Base-by-base conservation (phyloP, 2,113 vertebrate species). In the Burhinus bistriatus region DNA sequence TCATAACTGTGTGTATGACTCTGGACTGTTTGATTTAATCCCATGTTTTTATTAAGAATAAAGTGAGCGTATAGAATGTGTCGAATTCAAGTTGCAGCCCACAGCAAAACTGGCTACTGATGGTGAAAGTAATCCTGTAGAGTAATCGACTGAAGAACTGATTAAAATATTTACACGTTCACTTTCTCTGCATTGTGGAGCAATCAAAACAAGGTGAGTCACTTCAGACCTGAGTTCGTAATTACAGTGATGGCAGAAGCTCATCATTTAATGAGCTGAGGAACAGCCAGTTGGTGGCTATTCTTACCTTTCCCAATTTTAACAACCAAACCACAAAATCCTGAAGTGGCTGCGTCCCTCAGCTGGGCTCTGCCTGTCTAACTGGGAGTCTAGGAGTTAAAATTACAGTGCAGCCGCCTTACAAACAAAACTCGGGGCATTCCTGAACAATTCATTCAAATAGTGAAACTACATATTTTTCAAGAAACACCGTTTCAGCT, bases 171-270 rank as follows among this genome's bases (percentile, higher is more conserved):
- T 94, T 88, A 51, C n/a, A 40, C 2, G 5, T 73, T 79, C 25
- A 18, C 89, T 95, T 91, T 61, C 87, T 59, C 62, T 64, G 84
- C 40, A 1, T 26, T 38, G 38, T 20, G 12, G 22, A 87, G n/a
- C 34, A 47, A 49, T 54, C 76, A 65, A 45, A 92, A 40, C 65
- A 89, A 75, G 76, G 89, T 88, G 93, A 95, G 71, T 93, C 84
- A 86, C 54, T 47, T 57, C 70, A 82, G 58, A 51, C 45, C 73
- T 7, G 26, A 77, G 72, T 38, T 58, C 16, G 6, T 42, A 34
- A 12, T 9, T n/a, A 22, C 8, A 12, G 58, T 8, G 47, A 17
- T 40, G 52, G 19, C 5, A 6, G 69, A 18, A 36, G 80, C 52
- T 88, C 73, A 12, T 36, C 65, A 8, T 9, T 65, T 21, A 21